Evolutionary conservation across 2,113 vertebrate genomes (phyloP).

Genomic region (Turnix velox): DNA sequence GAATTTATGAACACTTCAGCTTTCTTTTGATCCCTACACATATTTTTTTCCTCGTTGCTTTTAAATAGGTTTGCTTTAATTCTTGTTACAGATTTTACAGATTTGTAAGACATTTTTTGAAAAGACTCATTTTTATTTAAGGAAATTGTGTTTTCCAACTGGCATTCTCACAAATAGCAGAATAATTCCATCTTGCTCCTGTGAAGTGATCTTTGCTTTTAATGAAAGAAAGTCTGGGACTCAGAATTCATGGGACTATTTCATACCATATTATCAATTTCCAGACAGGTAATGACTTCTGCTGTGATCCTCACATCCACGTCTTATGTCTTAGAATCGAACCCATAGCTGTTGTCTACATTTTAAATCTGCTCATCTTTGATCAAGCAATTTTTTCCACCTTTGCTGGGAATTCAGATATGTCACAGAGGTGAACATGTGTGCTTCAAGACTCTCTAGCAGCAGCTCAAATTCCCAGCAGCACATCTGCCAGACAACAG

Average conservation of each 20-base stretch:
- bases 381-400: background rate
- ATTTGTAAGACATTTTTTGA: background rate
- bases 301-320: background rate
- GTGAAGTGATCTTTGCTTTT: background rate
- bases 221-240: background rate
- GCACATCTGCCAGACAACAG: background rate
- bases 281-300: background rate
- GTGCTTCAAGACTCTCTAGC: background rate
- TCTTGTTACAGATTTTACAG: background rate
- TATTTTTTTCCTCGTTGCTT: background rate
- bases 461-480: background rate
- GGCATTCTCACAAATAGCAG: background rate
- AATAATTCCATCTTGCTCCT: background rate
- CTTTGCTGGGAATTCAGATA: background rate
- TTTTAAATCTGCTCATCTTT: background rate
- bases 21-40: background rate
- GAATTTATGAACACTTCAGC: background rate
- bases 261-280: background rate
- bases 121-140: background rate
- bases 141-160: background rate
- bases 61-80: background rate
- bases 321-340: background rate
- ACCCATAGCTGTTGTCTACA: background rate
- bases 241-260: background rate
- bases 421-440: background rate